Conservation (phyloP, 2,113 vertebrate species). For the Misgurnus mizolepis region DNA sequence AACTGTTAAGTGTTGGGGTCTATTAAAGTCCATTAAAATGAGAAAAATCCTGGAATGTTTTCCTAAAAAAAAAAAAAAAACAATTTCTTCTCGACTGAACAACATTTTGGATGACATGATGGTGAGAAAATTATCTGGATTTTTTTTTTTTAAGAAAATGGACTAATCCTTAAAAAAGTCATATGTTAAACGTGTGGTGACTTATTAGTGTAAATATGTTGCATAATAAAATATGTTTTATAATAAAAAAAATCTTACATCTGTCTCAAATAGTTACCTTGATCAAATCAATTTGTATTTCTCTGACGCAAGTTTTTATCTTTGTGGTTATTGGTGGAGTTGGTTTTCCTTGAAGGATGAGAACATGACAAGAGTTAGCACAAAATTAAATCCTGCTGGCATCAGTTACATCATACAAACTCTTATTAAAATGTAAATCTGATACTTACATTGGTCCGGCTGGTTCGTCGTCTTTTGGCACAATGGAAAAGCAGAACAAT, state of each 20-base stretch:
- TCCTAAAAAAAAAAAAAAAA: too few species aligned
- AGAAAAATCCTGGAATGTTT: too few species aligned
- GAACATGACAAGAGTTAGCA: constrained; percentile 39
- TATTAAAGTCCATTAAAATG: too few species aligned
- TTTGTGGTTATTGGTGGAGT: constrained; percentile 99
- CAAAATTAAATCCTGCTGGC: neutral
- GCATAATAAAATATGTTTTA: too few species aligned
- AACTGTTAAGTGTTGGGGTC: too few species aligned
- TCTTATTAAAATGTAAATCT: constrained; percentile 28
- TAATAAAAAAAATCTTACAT: neutral
- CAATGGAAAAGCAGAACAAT: constrained; percentile 63
- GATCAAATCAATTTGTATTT: constrained; percentile 89
- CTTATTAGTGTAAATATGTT: too few species aligned
- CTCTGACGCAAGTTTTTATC: constrained; percentile 99
- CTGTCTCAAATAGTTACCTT: constrained; percentile 63
- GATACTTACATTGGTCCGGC: constrained; percentile 92
- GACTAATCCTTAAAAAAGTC: too few species aligned
- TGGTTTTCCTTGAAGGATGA: constrained; percentile 86
- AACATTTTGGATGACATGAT: too few species aligned
- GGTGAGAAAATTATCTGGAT: too few species aligned
- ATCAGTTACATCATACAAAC: neutral
- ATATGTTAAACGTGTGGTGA: too few species aligned
- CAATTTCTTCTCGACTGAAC: too few species aligned
- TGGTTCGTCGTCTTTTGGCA: constrained; percentile 90
- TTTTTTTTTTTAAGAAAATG: too few species aligned